Evolutionary conservation across 2,888 invertebrate genomes (phyloP).

Genomic region (Adineta ricciae): DNA sequence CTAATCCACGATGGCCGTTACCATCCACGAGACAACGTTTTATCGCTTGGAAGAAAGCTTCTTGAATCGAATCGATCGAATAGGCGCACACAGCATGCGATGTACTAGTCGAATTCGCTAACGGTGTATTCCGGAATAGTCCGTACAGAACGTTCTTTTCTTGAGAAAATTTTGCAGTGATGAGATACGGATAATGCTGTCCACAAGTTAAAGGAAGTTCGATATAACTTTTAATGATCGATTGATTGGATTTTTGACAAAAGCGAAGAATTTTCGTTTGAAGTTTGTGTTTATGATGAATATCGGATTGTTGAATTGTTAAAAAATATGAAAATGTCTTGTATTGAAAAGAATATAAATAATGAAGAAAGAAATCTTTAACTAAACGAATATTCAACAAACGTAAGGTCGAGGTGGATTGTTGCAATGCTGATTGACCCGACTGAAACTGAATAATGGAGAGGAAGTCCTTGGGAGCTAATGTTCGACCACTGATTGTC

Average conservation of each 20-base stretch:
- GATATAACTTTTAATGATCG: conserved; percentile 3
- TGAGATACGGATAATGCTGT: not conserved
- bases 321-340: not conserved
- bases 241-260: not conserved
- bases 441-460: not conserved
- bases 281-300: not conserved
- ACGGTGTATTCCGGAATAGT: not conserved
- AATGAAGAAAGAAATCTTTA: not conserved
- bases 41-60: not conserved
- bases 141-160: conserved; percentile 9
- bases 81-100: not conserved
- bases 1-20: not conserved
- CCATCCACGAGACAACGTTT: conserved; percentile 8
- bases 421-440: not conserved
- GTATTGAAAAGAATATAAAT: not conserved
- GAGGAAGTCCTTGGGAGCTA: not conserved
- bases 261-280: not conserved
- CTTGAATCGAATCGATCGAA: not conserved
- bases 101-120: not conserved
- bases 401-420: not conserved
- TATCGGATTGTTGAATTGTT: not conserved
- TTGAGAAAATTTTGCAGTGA: not conserved
- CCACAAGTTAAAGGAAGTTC: conserved; percentile 8
- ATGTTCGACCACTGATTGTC: not conserved
- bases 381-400: conserved; percentile 3